phyloP scores from a whole-genome alignment of 2,113 vertebrate species.

The Phycodurus eques region DNA sequence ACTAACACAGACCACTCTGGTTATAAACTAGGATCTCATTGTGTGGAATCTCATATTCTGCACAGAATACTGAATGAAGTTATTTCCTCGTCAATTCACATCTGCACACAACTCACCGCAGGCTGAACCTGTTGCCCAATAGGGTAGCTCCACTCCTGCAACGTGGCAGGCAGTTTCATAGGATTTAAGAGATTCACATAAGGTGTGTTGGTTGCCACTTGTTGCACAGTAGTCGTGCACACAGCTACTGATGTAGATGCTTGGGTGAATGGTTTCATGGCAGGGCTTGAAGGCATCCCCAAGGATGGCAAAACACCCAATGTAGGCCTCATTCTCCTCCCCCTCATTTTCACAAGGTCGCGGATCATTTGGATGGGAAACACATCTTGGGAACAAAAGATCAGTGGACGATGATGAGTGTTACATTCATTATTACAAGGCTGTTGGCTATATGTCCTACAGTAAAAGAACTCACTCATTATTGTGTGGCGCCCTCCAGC shows the following conservation, averaged over 20 bases:
- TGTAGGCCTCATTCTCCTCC: slow-evolving; percentile 41
- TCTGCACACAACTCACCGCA: slow-evolving; percentile 64
- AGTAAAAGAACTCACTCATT: slow-evolving; percentile 58
- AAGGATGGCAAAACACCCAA: slow-evolving; percentile 59
- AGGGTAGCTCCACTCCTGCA: slow-evolving; percentile 57
- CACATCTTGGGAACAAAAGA: slow-evolving; percentile 57
- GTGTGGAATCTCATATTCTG: background rate
- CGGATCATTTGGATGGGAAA: slow-evolving; percentile 44
- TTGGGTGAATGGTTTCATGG: slow-evolving; percentile 66
- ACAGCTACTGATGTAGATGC: slow-evolving; percentile 68
- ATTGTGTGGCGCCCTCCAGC: slow-evolving; percentile 65
- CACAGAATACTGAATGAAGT: background rate
- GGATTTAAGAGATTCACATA: slow-evolving; percentile 73
- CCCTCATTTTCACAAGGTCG: slow-evolving; percentile 52
- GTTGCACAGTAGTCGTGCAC: slow-evolving; percentile 72
- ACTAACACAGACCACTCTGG: background rate
- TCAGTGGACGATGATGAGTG: too few relatives aligned
- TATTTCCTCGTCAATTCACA: background rate
- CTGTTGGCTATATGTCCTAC: background rate
- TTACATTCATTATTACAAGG: background rate
- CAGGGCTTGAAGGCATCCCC: slow-evolving; percentile 63
- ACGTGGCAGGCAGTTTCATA: slow-evolving; percentile 73
- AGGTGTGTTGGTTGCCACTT: slow-evolving; percentile 47
- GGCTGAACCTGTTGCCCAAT: slow-evolving; percentile 67
- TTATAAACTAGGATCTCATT: background rate